phyloP scores from a whole-genome alignment of 2,797 vertebrate species.

The Micropoecilia bifurca region DNA sequence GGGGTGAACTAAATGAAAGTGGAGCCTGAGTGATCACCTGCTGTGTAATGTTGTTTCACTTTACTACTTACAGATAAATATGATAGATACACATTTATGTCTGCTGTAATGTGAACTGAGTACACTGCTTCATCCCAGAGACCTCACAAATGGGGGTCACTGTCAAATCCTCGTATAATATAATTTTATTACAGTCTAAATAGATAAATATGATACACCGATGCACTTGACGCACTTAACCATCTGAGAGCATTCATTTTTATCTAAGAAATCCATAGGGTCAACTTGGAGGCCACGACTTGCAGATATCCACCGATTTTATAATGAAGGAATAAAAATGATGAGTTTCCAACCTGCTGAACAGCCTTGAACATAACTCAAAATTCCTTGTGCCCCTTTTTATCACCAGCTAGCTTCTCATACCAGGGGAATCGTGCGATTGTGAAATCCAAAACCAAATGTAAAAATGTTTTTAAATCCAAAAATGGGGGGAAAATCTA shows the following conservation, averaged over 20 bases:
- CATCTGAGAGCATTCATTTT: constrained; percentile 56
- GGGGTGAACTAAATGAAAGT: constrained; percentile 73
- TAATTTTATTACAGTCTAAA: constrained; percentile 73
- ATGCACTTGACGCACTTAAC: constrained; percentile 57
- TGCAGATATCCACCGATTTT: constrained; percentile 58
- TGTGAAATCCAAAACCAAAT: constrained; percentile 41
- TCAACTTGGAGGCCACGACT: constrained; percentile 52
- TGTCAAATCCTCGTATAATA: constrained; percentile 56
- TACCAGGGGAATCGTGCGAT: constrained; percentile 41
- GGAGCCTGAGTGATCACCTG: constrained; percentile 76
- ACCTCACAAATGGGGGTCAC: constrained; percentile 65
- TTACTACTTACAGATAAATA: constrained; percentile 80
- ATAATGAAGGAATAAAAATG: constrained; percentile 73
- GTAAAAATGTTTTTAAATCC: constrained; percentile 30
- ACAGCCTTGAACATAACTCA: constrained; percentile 50
- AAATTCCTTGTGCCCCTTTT: constrained; percentile 26
- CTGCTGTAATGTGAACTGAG: constrained; percentile 64
- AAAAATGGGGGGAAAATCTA: constrained; percentile 26
- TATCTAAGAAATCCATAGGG: constrained; percentile 67
- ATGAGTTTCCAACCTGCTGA: constrained; percentile 61
- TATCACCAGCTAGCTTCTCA: constrained; percentile 42
- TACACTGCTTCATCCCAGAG: constrained; percentile 60
- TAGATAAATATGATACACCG: constrained; percentile 75
- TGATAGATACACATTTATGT: constrained; percentile 72
- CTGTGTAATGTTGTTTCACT: constrained; percentile 76